These are phyloP conservation scores for Drosophila tsacasi DNA, from an alignment of 1,140 invertebrate genomes.

Conservation along the genomic window DNA sequence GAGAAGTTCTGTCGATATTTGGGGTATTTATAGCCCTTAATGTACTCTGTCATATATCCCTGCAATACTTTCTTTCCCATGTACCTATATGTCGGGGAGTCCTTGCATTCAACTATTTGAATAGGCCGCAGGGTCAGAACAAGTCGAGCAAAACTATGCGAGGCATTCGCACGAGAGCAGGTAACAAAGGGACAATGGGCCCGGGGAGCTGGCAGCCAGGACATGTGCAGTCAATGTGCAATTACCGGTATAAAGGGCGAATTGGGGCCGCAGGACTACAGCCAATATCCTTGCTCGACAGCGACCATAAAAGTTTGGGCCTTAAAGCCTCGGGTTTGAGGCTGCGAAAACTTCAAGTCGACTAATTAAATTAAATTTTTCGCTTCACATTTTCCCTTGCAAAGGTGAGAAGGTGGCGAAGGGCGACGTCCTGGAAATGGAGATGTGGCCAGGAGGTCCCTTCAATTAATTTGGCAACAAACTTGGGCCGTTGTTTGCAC, in stretches of 20 bases:
- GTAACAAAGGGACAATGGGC: conserved; percentile 66
- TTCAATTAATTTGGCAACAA: conserved; percentile 77
- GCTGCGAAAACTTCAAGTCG: neutral
- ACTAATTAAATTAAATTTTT: conserved; percentile 65
- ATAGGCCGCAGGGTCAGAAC: conserved; percentile 52
- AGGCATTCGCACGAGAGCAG: conserved; percentile 68
- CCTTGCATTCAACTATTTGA: conserved; percentile 57
- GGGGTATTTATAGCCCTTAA: neutral
- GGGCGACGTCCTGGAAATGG: neutral
- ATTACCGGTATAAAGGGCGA: conserved; percentile 43
- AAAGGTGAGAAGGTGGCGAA: conserved; percentile 27
- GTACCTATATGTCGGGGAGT: neutral
- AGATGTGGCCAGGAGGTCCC: conserved; percentile 18
- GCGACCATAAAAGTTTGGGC: conserved; percentile 62
- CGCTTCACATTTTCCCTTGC: conserved; percentile 11
- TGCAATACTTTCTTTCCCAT: neutral
- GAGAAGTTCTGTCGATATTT: neutral
- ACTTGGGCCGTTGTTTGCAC: conserved; percentile 66
- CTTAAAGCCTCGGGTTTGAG: conserved; percentile 5
- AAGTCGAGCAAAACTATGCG: conserved; percentile 55
- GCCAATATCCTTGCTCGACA: conserved; percentile 47
- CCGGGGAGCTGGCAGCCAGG: conserved; percentile 19
- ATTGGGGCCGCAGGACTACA: conserved; percentile 12
- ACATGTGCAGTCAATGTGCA: conserved; percentile 68
- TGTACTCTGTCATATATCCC: neutral